Base-by-base conservation (phyloP, 1,140 invertebrate species). In the Diorhabda sublineata region DNA sequence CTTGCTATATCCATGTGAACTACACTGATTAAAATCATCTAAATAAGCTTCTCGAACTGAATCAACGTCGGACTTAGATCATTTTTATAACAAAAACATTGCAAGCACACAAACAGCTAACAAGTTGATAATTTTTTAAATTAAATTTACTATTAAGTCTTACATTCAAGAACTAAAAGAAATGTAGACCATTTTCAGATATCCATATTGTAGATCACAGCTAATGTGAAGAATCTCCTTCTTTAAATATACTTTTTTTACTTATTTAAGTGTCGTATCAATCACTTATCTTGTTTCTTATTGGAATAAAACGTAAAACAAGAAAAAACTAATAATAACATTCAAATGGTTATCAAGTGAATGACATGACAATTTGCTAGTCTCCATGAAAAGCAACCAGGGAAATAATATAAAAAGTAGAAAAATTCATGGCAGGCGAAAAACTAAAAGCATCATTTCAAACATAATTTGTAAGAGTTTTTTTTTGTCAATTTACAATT, bases 141-240 rank as follows among this genome's bases (percentile, higher is more conserved):
- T 61, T 42, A 59, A 61, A 52, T n/a, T 58, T 11, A 8, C 58
- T 58, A 67, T 66, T 64, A 56, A 8, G 9, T 64, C 42, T 47
- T 45, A 45, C 9, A 8, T 64, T 11, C 9, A 8, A 66, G 7
- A 66, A 9, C 26, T 66, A 58, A 66, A 57, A 59, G 65, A 64
- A 52, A 42, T 69, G 63, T 71, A 71, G 67, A 71, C 72, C 66
- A 64, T 70, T 71, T 64, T 67, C 63, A 74, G 45, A 71, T 68
- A 72, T 74, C 69, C 73, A 73, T 73, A 74, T 74, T 73, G 73
- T 74, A 74, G 73, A 74, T 74, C 73, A 74, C 73, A 74, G 73
- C 71, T 74, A 74, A 69, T 69, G 73, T 74, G 73, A 73, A 74
- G 70, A 72, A 68, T 74, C 71, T 70, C 71, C 71, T 70, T 72